Conservation (phyloP, 2,113 vertebrate genomes). For the Argyrosomus japonicus region DNA sequence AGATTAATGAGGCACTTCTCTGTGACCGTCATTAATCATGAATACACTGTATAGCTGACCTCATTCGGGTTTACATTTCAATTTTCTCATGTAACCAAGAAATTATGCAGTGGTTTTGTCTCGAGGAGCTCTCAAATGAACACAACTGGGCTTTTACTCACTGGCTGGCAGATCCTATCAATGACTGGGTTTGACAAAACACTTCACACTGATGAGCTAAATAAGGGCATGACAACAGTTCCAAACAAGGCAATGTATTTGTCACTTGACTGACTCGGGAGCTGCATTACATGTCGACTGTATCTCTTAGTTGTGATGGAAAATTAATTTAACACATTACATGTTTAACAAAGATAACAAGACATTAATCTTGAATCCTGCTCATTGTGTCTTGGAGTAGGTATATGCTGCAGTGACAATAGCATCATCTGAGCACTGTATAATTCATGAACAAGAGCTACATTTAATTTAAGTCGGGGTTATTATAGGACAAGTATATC, state of each 20-base stretch:
- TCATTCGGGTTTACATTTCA: neutral
- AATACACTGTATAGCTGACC: neutral
- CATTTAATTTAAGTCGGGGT: neutral
- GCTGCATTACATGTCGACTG: neutral
- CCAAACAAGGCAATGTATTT: neutral
- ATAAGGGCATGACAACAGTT: neutral
- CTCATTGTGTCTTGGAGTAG: neutral
- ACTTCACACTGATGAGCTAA: neutral
- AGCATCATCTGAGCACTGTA: too few species aligned
- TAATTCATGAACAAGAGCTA: neutral
- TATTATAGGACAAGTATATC: constrained; percentile 19
- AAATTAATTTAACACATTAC: neutral
- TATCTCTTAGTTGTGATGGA: neutral
- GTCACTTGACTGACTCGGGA: neutral
- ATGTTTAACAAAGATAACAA: constrained; percentile 15
- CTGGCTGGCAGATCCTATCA: neutral
- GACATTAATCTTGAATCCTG: neutral
- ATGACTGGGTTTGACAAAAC: neutral
- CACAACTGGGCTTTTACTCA: neutral
- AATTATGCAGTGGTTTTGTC: neutral
- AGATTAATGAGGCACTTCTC: neutral
- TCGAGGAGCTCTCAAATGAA: neutral
- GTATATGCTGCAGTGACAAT: neutral
- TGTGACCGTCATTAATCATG: neutral
- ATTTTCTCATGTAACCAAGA: neutral